Evolutionary conservation across 1,140 invertebrate genomes (phyloP).

Genomic region (Musca vetustissima): DNA sequence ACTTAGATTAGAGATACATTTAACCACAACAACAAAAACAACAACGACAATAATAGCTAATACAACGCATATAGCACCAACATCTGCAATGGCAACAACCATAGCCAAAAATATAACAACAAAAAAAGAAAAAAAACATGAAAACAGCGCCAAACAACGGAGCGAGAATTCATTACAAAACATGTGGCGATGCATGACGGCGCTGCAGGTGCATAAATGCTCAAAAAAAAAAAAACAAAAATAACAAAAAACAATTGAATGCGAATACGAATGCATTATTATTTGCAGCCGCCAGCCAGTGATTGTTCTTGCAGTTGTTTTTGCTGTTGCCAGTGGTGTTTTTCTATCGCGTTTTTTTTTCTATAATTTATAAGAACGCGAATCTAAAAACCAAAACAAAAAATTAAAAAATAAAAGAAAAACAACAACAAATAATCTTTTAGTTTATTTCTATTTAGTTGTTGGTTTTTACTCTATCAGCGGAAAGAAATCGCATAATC

Average conservation of each 20-base stretch:
- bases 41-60: too few species aligned
- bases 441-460: too few species aligned
- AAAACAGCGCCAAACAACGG: conserved; percentile 2
- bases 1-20: too few species aligned
- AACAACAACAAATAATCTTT: too few species aligned
- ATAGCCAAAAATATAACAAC: neutral
- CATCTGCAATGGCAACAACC: conserved; percentile 13
- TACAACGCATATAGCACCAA: conserved; percentile 7
- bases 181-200: conserved; percentile 21
- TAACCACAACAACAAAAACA: too few species aligned
- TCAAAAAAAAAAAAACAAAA: too few species aligned
- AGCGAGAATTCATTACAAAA: conserved; percentile 11
- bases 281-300: neutral
- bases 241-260: too few species aligned
- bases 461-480: conserved; percentile 14
- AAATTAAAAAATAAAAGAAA: too few species aligned
- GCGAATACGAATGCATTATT: conserved; percentile 11
- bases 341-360: conserved; percentile 11
- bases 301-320: neutral
- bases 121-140: conserved; percentile 7
- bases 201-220: conserved; percentile 11
- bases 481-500: neutral
- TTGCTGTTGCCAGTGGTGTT: conserved; percentile 12
- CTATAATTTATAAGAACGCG: neutral
- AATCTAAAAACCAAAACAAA: too few species aligned